phyloP scores from a whole-genome alignment of 2,797 vertebrate species.

The Emys orbicularis region DNA sequence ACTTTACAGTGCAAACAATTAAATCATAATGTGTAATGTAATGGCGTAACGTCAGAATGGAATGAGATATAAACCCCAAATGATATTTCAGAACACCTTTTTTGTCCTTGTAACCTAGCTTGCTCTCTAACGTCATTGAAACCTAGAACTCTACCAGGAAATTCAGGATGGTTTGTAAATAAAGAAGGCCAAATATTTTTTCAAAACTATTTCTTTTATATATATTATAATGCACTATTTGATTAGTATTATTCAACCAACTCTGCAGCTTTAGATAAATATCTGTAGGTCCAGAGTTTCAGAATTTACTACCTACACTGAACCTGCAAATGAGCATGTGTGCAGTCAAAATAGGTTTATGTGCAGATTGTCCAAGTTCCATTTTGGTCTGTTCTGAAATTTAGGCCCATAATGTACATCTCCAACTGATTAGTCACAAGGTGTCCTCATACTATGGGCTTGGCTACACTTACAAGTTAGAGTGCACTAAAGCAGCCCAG shows the following conservation, averaged over 20 bases:
- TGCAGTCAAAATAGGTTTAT: rapidly evolving
- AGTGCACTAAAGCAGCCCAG: too few relatives aligned
- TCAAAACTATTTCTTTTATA: rapidly evolving
- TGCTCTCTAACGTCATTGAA: rapidly evolving
- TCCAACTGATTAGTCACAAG: not conserved
- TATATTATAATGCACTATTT: not conserved
- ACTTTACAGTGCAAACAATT: rapidly evolving
- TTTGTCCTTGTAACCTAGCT: rapidly evolving
- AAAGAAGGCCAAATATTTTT: rapidly evolving
- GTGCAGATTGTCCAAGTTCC: rapidly evolving
- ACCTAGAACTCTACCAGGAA: rapidly evolving
- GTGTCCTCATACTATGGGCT: not conserved
- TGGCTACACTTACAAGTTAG: too few relatives aligned
- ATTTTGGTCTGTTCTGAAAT: rapidly evolving
- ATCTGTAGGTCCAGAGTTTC: not conserved
- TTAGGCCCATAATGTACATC: not conserved
- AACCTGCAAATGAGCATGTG: not conserved
- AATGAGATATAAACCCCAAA: rapidly evolving
- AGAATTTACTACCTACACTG: not conserved
- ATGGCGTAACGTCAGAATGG: rapidly evolving
- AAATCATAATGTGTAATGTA: rapidly evolving
- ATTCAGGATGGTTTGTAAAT: rapidly evolving
- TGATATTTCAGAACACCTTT: rapidly evolving
- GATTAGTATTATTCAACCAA: not conserved
- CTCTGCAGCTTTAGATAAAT: not conserved